Evolutionary conservation across 2,888 invertebrate genomes (phyloP).

Genomic region (Thumatha senex): DNA sequence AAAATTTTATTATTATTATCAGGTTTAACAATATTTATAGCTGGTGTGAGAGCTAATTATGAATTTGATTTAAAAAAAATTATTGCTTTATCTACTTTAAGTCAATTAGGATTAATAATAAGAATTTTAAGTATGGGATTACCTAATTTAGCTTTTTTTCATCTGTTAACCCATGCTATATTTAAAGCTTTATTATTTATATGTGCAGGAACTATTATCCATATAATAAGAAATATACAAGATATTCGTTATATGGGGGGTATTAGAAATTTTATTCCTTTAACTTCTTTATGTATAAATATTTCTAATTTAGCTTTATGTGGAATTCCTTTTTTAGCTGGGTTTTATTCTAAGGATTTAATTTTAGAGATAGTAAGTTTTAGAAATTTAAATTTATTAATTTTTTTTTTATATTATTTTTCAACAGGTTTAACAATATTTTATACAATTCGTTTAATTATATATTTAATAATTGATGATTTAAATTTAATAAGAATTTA

Average conservation of each 20-base stretch:
- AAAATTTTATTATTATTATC: constrained; percentile 81
- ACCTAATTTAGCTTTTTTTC: too few relatives aligned
- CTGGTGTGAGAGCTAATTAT: constrained; percentile 84
- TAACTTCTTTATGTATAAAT: constrained; percentile 81
- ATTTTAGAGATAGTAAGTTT: constrained; percentile 83
- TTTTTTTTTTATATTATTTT: constrained; percentile 81
- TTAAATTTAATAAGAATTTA: constrained; percentile 75
- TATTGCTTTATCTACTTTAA: too few relatives aligned
- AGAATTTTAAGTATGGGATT: too few relatives aligned
- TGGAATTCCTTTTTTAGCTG: constrained; percentile 86
- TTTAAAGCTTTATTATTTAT: constrained; percentile 90
- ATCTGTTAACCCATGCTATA: constrained; percentile 88
- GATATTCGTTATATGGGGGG: constrained; percentile 86
- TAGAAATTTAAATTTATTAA: constrained; percentile 78
- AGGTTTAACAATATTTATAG: too few relatives aligned
- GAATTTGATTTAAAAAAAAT: constrained; percentile 90
- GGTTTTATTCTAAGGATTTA: constrained; percentile 86
- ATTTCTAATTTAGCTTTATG: constrained; percentile 84
- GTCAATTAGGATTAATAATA: too few relatives aligned
- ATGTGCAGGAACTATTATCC: constrained; percentile 88
- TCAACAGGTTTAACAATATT: constrained; percentile 83
- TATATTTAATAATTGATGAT: constrained; percentile 78
- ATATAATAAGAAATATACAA: constrained; percentile 84
- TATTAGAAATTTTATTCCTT: constrained; percentile 72
- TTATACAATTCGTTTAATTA: constrained; percentile 82